Base-by-base conservation (phyloP, 37 sponge, comb jelly and placozoan species). In the Agelas oroides region DNA sequence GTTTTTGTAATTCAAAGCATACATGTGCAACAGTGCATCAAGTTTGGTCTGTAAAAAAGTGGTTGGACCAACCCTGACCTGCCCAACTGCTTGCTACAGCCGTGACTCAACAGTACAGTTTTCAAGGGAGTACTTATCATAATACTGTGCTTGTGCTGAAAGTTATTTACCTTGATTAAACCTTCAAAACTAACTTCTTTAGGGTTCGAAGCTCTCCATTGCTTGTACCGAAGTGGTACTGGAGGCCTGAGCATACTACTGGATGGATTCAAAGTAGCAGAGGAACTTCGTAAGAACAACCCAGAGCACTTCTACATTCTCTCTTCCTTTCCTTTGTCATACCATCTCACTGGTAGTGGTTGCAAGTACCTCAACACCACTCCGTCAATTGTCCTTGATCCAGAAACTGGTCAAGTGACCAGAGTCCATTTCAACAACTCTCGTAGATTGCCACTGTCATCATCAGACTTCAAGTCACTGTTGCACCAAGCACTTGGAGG, bases 191-290 rank as follows among this genome's bases (percentile, higher is more conserved):
- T 46, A 8, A 12, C 8, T 46, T 8, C 3, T 46, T 46, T 46
- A 64, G 79, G 65, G 0, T 41, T 78, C 14, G 16, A 63, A 78
- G 31, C 64, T 17, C 40, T 78, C 16, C 79, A 78, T 35, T 33
- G 32, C 20, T 19, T 65, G 15, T 11, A 65, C n/a, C 38, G 62
- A 23, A 63, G 64, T 5, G 79, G 65, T 14, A 35, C 79, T 41
- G 65, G 65, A 41, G 65, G 63, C 16, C 5, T 25, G 38, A 78
- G 40, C 16, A 27, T 37, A 1, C 65, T 78, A 21, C 65, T 78
- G 65, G 79, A 78, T 64, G 79, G 79, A 18, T 62, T 63, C 39
- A 78, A 78, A 46, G n/a, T 78, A 13, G 79, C 79, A 1, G 30
- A 78, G 53, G n/a, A 52, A 15, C 35, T 78, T 46, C 39, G 64